A percentile compares a stretch with the other conserved stretches of the same genome.
phyloP scores from a whole-genome alignment of 2,888 invertebrate species.

The Matsumyia berberina region DNA sequence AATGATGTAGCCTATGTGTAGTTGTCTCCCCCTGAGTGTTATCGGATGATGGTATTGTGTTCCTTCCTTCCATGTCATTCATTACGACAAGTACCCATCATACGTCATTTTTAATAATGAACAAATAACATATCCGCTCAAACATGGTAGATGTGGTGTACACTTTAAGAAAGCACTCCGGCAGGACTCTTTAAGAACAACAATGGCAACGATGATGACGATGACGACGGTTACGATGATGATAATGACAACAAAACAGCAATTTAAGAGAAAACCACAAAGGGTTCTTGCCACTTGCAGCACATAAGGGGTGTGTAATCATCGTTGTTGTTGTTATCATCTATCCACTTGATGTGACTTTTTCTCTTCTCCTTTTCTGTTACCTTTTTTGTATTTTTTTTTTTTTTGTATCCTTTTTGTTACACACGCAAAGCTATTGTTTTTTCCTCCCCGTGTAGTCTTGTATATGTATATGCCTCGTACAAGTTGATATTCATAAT shows the following conservation, averaged over 20 bases:
- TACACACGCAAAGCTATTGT: slow-evolving; percentile 40
- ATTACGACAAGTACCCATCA: slow-evolving; percentile 72
- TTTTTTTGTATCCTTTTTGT: slow-evolving; percentile 29
- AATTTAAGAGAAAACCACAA: slow-evolving; percentile 62
- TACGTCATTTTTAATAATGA: slow-evolving; percentile 62
- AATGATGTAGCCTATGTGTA: slow-evolving; percentile 13
- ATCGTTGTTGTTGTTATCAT: slow-evolving; percentile 43
- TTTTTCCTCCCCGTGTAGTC: neutral
- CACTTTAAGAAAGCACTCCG: slow-evolving; percentile 33
- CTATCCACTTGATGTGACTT: slow-evolving; percentile 38
- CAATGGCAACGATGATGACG: slow-evolving; percentile 35
- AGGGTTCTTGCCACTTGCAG: slow-evolving; percentile 68
- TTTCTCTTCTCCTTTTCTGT: neutral
- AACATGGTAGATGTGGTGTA: neutral
- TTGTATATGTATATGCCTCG: neutral
- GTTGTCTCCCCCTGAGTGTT: slow-evolving; percentile 2
- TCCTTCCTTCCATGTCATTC: slow-evolving; percentile 61
- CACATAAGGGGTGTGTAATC: slow-evolving; percentile 58
- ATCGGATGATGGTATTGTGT: slow-evolving; percentile 52
- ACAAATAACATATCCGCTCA: slow-evolving; percentile 52
- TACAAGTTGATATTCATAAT: slow-evolving; percentile 57
- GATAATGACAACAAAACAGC: slow-evolving; percentile 69
- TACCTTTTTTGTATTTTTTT: neutral
- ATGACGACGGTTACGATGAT: slow-evolving; percentile 59
- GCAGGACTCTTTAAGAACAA: slow-evolving; percentile 59